Conservation (phyloP, 2,797 vertebrate genomes). For the Microcaecilia unicolor region DNA sequence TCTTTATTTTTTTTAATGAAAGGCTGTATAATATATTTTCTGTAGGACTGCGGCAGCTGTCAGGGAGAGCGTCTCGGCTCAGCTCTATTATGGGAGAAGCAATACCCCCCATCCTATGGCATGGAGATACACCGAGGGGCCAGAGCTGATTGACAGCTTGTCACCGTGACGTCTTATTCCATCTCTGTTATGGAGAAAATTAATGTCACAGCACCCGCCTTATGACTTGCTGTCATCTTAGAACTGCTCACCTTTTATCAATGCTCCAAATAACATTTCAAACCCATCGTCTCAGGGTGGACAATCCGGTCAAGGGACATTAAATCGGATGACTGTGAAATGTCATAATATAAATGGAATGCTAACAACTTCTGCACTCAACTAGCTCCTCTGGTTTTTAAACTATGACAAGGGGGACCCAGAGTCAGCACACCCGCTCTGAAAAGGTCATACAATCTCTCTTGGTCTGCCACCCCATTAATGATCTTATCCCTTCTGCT, state of each 20-base stretch:
- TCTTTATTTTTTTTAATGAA: constrained; percentile 91
- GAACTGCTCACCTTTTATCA: constrained; percentile 95
- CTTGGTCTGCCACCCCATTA: constrained; percentile 76
- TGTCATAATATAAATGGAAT: constrained; percentile 86
- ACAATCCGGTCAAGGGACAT: constrained; percentile 85
- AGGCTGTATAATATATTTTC: constrained; percentile 84
- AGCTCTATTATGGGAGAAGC: constrained; percentile 74
- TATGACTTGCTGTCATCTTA: constrained; percentile 92
- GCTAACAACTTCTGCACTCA: constrained; percentile 78
- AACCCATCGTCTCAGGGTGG: constrained; percentile 78
- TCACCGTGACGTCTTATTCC: constrained; percentile 95
- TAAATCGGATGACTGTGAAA: constrained; percentile 87
- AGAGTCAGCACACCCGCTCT: constrained; percentile 79
- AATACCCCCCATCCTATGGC: constrained; percentile 66
- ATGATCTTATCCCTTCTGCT: constrained; percentile 42
- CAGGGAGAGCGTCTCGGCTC: constrained; percentile 62
- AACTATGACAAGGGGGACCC: constrained; percentile 71
- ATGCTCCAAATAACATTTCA: constrained; percentile 89
- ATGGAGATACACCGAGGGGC: constrained; percentile 64
- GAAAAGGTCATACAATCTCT: constrained; percentile 81
- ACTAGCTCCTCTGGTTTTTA: constrained; percentile 73
- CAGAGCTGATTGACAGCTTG: constrained; percentile 89
- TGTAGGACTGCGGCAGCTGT: constrained; percentile 70
- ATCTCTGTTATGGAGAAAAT: constrained; percentile 90
- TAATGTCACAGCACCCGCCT: constrained; percentile 79